A percentile compares a stretch with the other conserved stretches of the same genome.
phyloP scores from a whole-genome alignment of 2,888 invertebrate genomes.

The Dasypogon diadema region DNA sequence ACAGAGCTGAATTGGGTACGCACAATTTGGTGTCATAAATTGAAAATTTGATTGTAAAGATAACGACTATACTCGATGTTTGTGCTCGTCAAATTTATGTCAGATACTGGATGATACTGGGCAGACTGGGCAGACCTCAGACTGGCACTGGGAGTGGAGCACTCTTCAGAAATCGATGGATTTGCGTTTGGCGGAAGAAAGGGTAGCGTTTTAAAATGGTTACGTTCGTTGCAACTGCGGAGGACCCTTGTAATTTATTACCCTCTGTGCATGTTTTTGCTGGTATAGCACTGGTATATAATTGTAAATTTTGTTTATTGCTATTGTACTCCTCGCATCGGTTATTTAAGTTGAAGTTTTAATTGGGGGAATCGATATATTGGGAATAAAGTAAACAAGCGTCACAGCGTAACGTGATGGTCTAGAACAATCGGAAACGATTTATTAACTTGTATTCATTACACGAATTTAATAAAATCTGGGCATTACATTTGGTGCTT shows the following conservation, averaged over 20 bases:
- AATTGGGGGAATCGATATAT: background rate
- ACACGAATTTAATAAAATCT: background rate
- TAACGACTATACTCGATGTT: slow-evolving; percentile 13
- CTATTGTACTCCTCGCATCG: background rate
- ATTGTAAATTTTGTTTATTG: slow-evolving; percentile 33
- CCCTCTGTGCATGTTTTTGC: background rate
- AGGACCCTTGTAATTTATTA: slow-evolving; percentile 20
- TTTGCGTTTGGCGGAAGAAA: background rate
- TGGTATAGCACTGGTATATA: background rate
- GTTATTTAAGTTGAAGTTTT: background rate
- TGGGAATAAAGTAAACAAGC: background rate
- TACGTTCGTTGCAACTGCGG: background rate
- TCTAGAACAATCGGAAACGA: background rate
- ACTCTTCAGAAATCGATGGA: no score
- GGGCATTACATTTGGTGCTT: background rate
- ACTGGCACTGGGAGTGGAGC: no score
- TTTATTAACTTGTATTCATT: slow-evolving; percentile 8
- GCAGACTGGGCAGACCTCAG: background rate
- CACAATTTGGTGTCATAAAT: slow-evolving; percentile 45
- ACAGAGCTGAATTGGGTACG: slow-evolving; percentile 26
- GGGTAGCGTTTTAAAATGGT: background rate
- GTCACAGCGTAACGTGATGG: background rate
- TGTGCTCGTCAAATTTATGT: slow-evolving; percentile 30
- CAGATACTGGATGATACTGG: background rate
- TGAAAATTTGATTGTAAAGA: slow-evolving; percentile 39